Base-by-base conservation (phyloP, 2,797 vertebrate genomes). In the Megalops cyprinoides region DNA sequence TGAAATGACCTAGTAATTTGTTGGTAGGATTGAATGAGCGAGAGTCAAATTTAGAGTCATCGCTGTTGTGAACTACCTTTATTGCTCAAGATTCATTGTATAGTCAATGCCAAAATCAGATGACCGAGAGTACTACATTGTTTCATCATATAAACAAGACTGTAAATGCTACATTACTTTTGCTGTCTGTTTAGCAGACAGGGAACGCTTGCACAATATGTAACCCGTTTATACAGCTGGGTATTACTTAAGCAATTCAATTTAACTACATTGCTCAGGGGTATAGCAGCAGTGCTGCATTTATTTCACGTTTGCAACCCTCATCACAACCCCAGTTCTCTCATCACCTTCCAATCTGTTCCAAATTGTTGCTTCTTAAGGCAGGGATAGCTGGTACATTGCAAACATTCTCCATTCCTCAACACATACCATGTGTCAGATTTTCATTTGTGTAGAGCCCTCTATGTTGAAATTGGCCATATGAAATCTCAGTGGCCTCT, bases 51-150 rank as follows among this genome's bases (percentile, higher is more conserved):
- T 44, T 51, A 58, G 42, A 15, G 53, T 44, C 2, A 28, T 20
- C 14, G 28, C 42, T 23, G 39, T n/a, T 74, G n/a, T 25, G 69
- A 49, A 60, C 18, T 75, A 10, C 46, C 44, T 71, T 12, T 62
- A 1, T 62, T 18, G 31, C 8, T 53, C 48, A n/a, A 31, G 79
- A 58, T 74, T 48, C 25, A 73, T 56, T 39, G 39, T 31, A 71
- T 58, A 2, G 53, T 74, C 69, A 74, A n/a, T 74, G 51, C 42
- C n/a, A 46, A 31, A 79, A 5, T 49, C 39, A 55, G 74, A 25
- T 2, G 25, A 62, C 20, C n/a, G 20, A 53, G 44, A 37, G 49
- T 39, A 37, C 39, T 18, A 55, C 25, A 28, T 51, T 28, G n/a
- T 65, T 15, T 53, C 51, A 53, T 53, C 12, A 14, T 14, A 53